These are phyloP conservation scores for Dipodomys merriami DNA, from an alignment of 2,113 vertebrate species.

Conservation along the genomic window DNA sequence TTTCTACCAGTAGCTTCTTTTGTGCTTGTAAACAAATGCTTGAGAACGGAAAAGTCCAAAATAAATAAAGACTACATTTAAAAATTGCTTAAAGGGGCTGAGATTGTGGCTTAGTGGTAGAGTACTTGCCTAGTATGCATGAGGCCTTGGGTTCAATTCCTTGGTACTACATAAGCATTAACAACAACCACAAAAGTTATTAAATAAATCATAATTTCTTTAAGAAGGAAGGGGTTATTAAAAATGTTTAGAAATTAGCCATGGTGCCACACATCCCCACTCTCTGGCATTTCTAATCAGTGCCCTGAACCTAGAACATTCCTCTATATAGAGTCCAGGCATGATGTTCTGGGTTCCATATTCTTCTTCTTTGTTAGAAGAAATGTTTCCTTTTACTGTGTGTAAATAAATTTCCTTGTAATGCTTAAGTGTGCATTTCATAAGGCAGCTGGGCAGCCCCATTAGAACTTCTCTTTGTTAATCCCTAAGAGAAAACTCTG, in stretches of 20 bases:
- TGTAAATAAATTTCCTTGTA: background rate
- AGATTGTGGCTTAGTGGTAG: too few species aligned
- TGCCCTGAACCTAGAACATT: background rate
- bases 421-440: background rate
- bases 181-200: too few species aligned
- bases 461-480: background rate
- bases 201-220: too few species aligned
- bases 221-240: too few species aligned
- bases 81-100: background rate
- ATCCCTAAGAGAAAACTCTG: background rate
- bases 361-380: background rate
- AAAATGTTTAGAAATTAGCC: background rate
- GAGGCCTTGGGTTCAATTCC: too few species aligned
- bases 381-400: background rate
- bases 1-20: slow-evolving; percentile 42
- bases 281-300: background rate
- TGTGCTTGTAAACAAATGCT: slow-evolving; percentile 41
- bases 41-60: slow-evolving; percentile 49
- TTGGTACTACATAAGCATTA: too few species aligned
- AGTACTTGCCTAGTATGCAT: too few species aligned
- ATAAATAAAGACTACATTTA: slow-evolving; percentile 33
- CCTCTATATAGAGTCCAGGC: background rate
- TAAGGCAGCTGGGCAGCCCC: background rate
- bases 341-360: background rate
- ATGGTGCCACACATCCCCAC: background rate